Conservation (phyloP, 2,113 vertebrate species). For the Lonchura striata region DNA sequence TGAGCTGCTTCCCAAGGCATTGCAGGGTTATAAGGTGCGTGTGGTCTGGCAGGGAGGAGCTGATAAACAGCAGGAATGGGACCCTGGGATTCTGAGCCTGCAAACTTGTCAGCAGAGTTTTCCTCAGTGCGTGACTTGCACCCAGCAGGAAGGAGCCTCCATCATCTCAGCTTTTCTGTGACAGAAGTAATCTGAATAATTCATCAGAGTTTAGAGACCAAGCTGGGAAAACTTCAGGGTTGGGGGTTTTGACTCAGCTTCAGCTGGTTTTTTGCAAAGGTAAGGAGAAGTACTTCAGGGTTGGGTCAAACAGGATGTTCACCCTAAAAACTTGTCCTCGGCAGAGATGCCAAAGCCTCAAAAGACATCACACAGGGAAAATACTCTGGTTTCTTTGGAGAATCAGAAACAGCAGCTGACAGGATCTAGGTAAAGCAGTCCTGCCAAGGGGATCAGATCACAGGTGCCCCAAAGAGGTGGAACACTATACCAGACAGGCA, state of each 20-base stretch:
- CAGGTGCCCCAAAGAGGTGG: background rate
- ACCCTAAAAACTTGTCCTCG: background rate
- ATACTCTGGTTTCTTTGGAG: background rate
- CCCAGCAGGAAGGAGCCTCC: background rate
- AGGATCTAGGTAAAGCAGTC: background rate
- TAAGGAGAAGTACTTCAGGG: background rate
- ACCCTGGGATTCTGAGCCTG: background rate
- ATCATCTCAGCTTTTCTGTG: background rate
- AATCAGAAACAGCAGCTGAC: background rate
- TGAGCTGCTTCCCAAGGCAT: background rate
- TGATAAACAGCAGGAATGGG: background rate
- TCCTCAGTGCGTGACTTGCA: background rate
- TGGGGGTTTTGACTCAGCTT: background rate
- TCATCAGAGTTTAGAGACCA: background rate
- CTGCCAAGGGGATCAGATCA: background rate
- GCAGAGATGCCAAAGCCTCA: background rate
- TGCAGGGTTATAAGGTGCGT: background rate
- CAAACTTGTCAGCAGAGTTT: background rate
- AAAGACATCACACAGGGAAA: background rate
- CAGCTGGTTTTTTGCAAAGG: background rate
- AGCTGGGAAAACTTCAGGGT: background rate
- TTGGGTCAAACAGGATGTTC: background rate
- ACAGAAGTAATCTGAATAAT: constrained; percentile 17
- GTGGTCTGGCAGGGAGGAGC: background rate
- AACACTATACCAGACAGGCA: background rate